These are phyloP conservation scores for Edolisoma coerulescens DNA, from an alignment of 2,113 vertebrate species.

Conservation along the genomic window DNA sequence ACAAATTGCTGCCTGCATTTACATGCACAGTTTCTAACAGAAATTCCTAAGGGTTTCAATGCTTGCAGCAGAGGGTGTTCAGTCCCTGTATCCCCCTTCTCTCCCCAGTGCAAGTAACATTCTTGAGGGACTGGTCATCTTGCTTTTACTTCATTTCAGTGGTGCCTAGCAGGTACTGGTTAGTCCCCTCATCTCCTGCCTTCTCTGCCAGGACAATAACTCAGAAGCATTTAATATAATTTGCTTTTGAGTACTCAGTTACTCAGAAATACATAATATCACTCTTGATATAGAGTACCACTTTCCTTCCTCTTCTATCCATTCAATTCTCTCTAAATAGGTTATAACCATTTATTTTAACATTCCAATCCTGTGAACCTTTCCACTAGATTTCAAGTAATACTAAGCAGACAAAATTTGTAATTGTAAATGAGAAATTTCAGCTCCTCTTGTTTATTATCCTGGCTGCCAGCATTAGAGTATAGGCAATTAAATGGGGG, in stretches of 20 bases:
- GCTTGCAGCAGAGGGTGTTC: background rate
- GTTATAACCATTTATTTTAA: constrained; percentile 30
- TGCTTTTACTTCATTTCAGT: background rate
- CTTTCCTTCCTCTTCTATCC: background rate
- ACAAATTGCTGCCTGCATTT: background rate
- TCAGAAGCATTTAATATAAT: background rate
- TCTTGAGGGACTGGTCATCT: background rate
- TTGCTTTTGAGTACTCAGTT: background rate
- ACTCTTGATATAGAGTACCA: background rate
- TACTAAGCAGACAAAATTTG: background rate
- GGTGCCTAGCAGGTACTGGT: background rate
- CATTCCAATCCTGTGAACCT: background rate
- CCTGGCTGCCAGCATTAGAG: background rate
- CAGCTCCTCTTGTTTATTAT: constrained; percentile 24
- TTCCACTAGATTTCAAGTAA: constrained; percentile 29
- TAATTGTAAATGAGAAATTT: background rate
- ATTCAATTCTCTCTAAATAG: constrained; percentile 27
- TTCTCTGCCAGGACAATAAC: background rate
- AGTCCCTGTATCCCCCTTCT: background rate
- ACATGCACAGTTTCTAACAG: background rate
- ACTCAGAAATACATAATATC: constrained; percentile 11
- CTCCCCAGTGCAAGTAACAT: background rate
- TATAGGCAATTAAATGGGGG: background rate
- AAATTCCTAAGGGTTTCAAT: background rate
- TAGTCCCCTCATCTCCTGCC: background rate